phyloP scores from a whole-genome alignment of 2,113 vertebrate genomes.

The Sturnus vulgaris region DNA sequence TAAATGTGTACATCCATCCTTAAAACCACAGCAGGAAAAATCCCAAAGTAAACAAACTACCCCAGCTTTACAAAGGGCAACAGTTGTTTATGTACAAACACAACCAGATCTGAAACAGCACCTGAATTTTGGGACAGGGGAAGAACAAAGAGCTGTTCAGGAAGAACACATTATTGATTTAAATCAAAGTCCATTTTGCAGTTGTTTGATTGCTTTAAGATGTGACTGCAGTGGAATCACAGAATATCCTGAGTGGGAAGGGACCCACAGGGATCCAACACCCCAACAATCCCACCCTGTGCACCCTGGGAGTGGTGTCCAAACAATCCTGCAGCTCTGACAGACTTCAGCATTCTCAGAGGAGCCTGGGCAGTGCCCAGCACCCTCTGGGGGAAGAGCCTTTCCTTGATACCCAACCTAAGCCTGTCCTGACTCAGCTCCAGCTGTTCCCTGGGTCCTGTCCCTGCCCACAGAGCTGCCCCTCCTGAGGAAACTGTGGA shows the following conservation, averaged over 20 bases:
- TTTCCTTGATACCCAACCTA: background rate
- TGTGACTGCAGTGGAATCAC: background rate
- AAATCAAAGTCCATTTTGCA: background rate
- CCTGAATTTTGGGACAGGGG: background rate
- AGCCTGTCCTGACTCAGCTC: background rate
- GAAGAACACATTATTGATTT: background rate
- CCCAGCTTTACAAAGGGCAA: background rate
- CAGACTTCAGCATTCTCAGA: background rate
- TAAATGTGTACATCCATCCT: background rate
- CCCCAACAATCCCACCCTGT: background rate
- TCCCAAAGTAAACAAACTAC: background rate
- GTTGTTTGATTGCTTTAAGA: background rate
- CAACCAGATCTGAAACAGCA: background rate
- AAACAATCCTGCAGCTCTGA: background rate
- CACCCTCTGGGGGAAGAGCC: background rate
- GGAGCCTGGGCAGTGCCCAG: background rate
- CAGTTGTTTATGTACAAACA: background rate
- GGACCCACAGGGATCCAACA: background rate
- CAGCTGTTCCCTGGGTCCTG: background rate
- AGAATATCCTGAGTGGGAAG: background rate
- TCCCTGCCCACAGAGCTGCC: background rate
- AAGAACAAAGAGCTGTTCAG: background rate
- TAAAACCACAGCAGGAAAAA: background rate
- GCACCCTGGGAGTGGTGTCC: fast-evolving
- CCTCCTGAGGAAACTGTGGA: background rate